Conservation (phyloP, 1,140 invertebrate genomes). For the Teleopsis dalmanni region DNA sequence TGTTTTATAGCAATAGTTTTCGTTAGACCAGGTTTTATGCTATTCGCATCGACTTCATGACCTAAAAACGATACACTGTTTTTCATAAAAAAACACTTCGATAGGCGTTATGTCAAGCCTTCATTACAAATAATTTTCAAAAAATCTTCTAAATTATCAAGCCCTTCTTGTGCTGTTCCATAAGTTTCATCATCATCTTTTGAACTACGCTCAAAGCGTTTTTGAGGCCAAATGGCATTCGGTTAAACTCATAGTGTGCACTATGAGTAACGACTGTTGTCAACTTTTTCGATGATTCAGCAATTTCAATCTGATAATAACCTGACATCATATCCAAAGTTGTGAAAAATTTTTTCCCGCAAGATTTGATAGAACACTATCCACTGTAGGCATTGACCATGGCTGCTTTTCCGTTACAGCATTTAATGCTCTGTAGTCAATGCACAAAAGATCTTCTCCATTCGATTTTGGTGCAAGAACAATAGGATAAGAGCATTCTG, state of each 20-base stretch:
- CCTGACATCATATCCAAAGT: conserved; percentile 44
- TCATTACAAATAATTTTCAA: conserved; percentile 9
- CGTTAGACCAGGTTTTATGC: conserved; percentile 17
- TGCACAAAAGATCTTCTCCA: too few species aligned
- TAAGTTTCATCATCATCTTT: conserved; percentile 19
- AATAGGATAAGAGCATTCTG: too few species aligned
- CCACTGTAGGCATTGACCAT: conserved; percentile 48
- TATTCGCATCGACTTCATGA: conserved; percentile 18
- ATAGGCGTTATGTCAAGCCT: conserved; percentile 12
- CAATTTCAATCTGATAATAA: conserved; percentile 46
- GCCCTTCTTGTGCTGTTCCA: conserved; percentile 5
- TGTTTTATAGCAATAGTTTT: conserved; percentile 15
- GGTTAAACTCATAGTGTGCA: conserved; percentile 20
- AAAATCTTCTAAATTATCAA: conserved; percentile 1
- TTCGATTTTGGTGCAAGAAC: too few species aligned
- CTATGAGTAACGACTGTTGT: conserved; percentile 40
- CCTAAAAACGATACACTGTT: conserved; percentile 13
- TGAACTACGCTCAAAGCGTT: conserved; percentile 30
- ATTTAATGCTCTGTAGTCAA: too few species aligned
- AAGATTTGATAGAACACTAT: conserved; percentile 41
- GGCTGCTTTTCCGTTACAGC: conserved; percentile 43
- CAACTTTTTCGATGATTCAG: conserved; percentile 32
- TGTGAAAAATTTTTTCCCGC: conserved; percentile 39
- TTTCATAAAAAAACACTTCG: conserved; percentile 31
- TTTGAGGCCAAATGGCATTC: conserved; percentile 22